Base-by-base conservation (phyloP, 2,113 vertebrate genomes). In the Malurus melanocephalus region DNA sequence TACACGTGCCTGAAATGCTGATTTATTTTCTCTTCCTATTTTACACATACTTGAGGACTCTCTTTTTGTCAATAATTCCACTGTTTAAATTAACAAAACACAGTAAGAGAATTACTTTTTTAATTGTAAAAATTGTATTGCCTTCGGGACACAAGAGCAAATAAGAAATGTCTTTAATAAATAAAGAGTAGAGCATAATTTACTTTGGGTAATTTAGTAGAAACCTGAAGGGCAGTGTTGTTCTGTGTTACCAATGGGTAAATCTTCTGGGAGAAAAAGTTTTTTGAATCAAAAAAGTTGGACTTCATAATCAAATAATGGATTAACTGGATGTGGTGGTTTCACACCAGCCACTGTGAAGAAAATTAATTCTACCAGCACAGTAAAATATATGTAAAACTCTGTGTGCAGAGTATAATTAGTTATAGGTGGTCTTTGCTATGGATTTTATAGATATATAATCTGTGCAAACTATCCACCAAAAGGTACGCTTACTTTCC, bases 151-250 rank as follows among this genome's bases (percentile, higher is more conserved):
- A 88, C 2, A 1, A 16, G 4, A 90, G 28, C 23, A 90, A 87
- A 79, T 69, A 86, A 81, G 26, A 80, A 80, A 38, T 2, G 17
- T 46, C 71, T 68, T 92, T 79, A 87, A 87, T 88, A 94, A 93
- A 86, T 64, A 89, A 85, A 76, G 20, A 5, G 1, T 7, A 69
- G 20, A 76, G 13, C 13, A 52, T 62, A n/a, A 93, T 89, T 90
- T 69, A 62, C 59, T 74, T 66, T 40, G 26, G 65, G 53, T 88
- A 88, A 90, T 79, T 69, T 73, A 90, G 45, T 23, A 57, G 85
- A 90, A 87, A 66, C 80, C 81, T 92, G 74, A 88, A 85, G 62
- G 72, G 11, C 61, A 21, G 4, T 18, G 32, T 43, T 46, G 16
- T 35, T 90, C 38, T 65, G 2, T 43, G 43, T 57, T 68, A 81